Evolutionary conservation across 2,113 vertebrate genomes (phyloP).

Genomic region (Stigmatopora argus): DNA sequence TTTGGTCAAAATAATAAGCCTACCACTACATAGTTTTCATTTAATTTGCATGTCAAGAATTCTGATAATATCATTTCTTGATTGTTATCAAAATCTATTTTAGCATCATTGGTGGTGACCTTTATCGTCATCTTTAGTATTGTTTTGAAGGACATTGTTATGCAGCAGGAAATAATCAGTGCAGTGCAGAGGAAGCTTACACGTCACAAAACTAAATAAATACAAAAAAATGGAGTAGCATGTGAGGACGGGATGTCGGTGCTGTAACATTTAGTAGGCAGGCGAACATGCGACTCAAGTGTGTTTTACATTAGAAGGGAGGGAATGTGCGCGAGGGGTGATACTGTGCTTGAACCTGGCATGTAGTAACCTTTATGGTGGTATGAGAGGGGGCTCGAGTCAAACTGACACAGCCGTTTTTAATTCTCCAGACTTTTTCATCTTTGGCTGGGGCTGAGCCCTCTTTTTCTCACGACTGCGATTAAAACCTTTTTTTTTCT

Average conservation of each 20-base stretch:
- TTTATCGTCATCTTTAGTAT: conserved; percentile 8
- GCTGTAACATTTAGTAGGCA: conserved; percentile 27
- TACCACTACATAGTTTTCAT: background rate
- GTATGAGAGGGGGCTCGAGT: conserved; percentile 57
- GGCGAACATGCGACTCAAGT: conserved; percentile 30
- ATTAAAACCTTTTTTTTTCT: conserved; percentile 19
- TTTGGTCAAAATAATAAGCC: background rate
- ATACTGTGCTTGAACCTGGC: conserved; percentile 68
- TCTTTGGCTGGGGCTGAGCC: conserved; percentile 38
- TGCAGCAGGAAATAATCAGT: conserved; percentile 10
- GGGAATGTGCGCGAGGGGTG: conserved; percentile 43
- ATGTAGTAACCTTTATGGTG: conserved; percentile 68
- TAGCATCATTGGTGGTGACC: conserved; percentile 2
- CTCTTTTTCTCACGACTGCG: conserved; percentile 40
- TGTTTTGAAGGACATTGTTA: conserved; percentile 20
- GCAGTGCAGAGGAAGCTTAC: conserved; percentile 5
- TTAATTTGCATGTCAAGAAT: conserved; percentile 1
- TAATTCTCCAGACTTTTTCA: conserved; percentile 62
- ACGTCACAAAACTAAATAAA: conserved; percentile 9
- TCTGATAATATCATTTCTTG: background rate
- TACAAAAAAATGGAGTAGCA: conserved; percentile 8
- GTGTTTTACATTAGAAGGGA: conserved; percentile 63
- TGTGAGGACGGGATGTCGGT: conserved; percentile 23
- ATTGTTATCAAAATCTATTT: background rate
- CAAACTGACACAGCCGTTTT: conserved; percentile 65